These are phyloP conservation scores for Cylloceria caligata DNA, from an alignment of 2,888 invertebrate genomes.

Conservation along the genomic window DNA sequence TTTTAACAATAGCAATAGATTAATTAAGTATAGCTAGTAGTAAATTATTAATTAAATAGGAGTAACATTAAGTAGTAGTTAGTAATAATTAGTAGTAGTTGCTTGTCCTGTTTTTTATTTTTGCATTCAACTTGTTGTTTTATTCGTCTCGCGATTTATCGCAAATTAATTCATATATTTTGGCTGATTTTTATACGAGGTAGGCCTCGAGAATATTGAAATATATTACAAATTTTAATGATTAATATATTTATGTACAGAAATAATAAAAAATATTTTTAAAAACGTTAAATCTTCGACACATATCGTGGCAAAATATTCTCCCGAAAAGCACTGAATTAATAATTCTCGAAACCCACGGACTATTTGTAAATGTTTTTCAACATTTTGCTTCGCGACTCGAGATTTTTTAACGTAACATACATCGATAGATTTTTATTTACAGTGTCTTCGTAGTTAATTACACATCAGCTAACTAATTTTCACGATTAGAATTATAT, in stretches of 20 bases:
- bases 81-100: constrained; percentile 51
- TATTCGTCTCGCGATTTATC: constrained; percentile 6
- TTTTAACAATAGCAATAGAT: constrained; percentile 56
- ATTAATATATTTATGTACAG: constrained; percentile 54
- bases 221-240: constrained; percentile 51
- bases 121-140: constrained; percentile 18
- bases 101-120: constrained; percentile 34
- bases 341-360: constrained; percentile 40
- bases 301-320: constrained; percentile 19
- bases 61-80: constrained; percentile 45
- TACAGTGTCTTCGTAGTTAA: constrained; percentile 51
- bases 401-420: constrained; percentile 22
- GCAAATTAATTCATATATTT: constrained; percentile 36
- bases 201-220: constrained; percentile 45
- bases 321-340: not conserved
- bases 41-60: constrained; percentile 62
- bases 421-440: constrained; percentile 60
- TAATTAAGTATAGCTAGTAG: constrained; percentile 49
- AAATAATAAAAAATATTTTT: no score
- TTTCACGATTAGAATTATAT: constrained; percentile 37
- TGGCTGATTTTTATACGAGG: constrained; percentile 43
- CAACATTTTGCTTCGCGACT: constrained; percentile 30
- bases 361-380: constrained; percentile 29
- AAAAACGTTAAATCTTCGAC: no score
- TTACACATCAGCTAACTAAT: constrained; percentile 35